A percentile compares a stretch with the other conserved stretches of the same genome.
These are phyloP conservation scores for Fukomys damarensis DNA, from an alignment of 2,113 vertebrate genomes.

Conservation along the genomic window DNA sequence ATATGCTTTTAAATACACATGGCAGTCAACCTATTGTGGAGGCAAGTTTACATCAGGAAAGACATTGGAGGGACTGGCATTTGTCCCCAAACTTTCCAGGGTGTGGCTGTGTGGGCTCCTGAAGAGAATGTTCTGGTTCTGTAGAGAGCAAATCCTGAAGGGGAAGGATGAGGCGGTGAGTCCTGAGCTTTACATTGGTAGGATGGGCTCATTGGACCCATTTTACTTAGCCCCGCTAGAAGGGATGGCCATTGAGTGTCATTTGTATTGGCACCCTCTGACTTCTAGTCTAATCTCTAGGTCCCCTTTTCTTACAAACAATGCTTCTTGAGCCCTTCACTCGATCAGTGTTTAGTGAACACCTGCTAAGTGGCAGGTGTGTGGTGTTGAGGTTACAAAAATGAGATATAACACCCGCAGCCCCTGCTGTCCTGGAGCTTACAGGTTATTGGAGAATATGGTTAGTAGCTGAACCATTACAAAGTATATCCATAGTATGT, in stretches of 20 bases:
- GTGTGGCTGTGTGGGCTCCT: background rate
- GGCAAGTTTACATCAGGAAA: constrained; percentile 40
- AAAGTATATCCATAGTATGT: background rate
- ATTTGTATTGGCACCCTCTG: background rate
- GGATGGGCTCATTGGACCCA: background rate
- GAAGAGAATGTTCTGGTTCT: background rate
- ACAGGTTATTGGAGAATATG: constrained; percentile 24
- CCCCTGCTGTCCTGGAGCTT: constrained; percentile 1
- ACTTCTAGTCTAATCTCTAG: constrained; percentile 10
- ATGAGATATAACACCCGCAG: background rate
- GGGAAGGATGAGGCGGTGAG: background rate
- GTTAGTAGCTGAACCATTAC: background rate
- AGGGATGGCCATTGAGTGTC: background rate
- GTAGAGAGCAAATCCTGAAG: background rate
- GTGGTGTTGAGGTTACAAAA: constrained; percentile 31
- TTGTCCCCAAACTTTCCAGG: background rate
- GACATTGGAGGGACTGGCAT: background rate
- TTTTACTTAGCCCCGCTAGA: background rate
- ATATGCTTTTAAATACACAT: background rate
- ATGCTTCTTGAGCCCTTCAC: constrained; percentile 16
- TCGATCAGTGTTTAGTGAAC: constrained; percentile 9
- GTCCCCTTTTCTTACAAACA: background rate
- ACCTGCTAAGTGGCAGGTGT: background rate
- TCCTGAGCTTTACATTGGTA: background rate
- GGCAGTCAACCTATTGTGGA: background rate